Conservation (phyloP, 2,888 invertebrate species). For the Auanema sp. region DNA sequence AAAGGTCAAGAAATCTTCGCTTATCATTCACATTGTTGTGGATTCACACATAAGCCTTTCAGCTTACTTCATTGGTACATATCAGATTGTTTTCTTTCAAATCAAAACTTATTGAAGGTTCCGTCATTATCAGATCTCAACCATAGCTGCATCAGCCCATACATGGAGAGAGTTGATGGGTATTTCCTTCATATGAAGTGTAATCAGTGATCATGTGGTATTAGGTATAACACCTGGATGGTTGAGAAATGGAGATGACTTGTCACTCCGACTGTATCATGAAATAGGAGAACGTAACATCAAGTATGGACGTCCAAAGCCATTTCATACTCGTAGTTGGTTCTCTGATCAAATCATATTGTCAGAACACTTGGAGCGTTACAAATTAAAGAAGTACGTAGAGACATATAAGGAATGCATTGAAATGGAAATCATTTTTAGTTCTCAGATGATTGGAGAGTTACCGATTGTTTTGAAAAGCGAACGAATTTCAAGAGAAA, state of each 20-base stretch:
- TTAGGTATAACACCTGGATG: not conserved
- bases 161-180: slow-evolving; percentile 2
- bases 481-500: slow-evolving; percentile 1
- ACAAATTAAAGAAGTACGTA: not conserved
- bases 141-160: not conserved
- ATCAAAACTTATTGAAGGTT: not conserved
- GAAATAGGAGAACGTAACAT: not conserved
- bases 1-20: not conserved
- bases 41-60: slow-evolving; percentile 3
- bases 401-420: not conserved
- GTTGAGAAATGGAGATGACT: not conserved
- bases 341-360: not conserved
- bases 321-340: not conserved
- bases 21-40: slow-evolving; percentile 6
- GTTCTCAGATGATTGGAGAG: not conserved
- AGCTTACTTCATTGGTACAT: not conserved
- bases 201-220: no score
- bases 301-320: not conserved
- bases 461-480: not conserved
- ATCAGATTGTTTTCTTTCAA: not conserved
- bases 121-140: not conserved
- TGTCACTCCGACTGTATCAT: not conserved
- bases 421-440: not conserved
- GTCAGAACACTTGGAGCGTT: not conserved
- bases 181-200: not conserved